These are phyloP conservation scores for Murina feae DNA, from an alignment of 2,113 vertebrate species.

Conservation along the genomic window DNA sequence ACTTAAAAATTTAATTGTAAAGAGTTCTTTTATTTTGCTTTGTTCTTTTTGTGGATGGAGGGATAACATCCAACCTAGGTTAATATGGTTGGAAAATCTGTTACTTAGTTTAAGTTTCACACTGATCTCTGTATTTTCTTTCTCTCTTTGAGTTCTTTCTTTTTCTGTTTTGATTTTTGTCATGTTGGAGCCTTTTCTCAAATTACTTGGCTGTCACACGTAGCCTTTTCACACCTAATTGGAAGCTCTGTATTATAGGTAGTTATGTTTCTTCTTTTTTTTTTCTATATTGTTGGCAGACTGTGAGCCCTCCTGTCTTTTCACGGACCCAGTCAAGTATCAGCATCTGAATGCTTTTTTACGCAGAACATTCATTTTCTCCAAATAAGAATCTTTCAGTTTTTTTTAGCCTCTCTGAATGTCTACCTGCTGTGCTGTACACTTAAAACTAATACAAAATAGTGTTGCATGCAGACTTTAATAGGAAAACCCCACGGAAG, in stretches of 20 bases:
- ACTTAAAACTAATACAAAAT: not conserved
- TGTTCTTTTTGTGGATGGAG: not conserved
- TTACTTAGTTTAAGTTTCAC: not conserved
- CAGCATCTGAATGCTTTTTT: not conserved
- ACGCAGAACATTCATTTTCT: not conserved
- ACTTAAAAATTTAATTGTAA: not conserved
- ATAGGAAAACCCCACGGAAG: not conserved
- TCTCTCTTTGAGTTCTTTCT: not conserved
- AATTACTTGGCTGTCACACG: not conserved
- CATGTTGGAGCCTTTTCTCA: not conserved
- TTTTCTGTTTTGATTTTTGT: not conserved
- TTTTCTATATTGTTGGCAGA: not conserved
- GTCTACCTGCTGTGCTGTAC: not conserved
- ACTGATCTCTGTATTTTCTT: not conserved
- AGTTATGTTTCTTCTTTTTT: not conserved
- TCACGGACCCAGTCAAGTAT: not conserved
- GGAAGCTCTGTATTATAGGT: not conserved
- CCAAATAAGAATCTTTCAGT: not conserved
- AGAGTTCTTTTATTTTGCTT: not conserved
- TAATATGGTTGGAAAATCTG: not conserved
- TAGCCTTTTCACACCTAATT: not conserved
- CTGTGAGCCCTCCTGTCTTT: not conserved
- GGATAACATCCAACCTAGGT: not conserved
- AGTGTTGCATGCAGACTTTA: not conserved
- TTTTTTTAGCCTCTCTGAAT: not conserved